Percentiles rank a stretch among this genome's conserved stretches.
Evolutionary conservation across 2,797 vertebrate genomes (phyloP).

Genomic region (Allobates femoralis): DNA sequence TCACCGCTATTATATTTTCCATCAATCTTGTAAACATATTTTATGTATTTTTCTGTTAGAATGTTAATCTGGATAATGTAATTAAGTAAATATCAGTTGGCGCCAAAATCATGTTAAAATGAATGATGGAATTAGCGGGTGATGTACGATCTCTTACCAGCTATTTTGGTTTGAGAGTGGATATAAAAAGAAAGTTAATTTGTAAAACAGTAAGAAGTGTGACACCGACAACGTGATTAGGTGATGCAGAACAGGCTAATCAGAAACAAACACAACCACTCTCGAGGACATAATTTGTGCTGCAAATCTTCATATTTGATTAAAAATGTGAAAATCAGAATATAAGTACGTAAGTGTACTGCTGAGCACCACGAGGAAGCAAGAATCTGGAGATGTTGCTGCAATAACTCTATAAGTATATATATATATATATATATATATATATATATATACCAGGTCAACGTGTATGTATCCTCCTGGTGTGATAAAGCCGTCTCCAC

Average conservation of each 20-base stretch:
- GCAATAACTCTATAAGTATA: too few species aligned
- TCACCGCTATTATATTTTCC: not conserved
- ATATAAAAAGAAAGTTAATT: not conserved
- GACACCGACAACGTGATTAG: constrained; percentile 19
- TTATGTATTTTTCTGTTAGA: not conserved
- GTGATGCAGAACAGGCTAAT: constrained; percentile 43
- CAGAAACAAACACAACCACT: constrained; percentile 22
- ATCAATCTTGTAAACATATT: not conserved
- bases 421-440: too few species aligned
- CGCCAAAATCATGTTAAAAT: not conserved
- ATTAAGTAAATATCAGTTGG: not conserved
- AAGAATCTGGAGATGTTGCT: not conserved
- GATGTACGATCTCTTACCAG: not conserved
- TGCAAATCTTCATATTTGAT: constrained; percentile 40
- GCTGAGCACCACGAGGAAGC: not conserved
- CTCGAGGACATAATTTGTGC: constrained; percentile 30
- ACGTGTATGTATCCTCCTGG: too few species aligned
- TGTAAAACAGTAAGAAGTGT: constrained; percentile 1
- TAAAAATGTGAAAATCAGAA: constrained; percentile 31
- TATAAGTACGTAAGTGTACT: not conserved
- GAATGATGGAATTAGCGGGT: not conserved
- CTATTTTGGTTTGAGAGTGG: too few species aligned
- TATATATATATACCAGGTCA: too few species aligned
- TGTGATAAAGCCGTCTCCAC: too few species aligned
- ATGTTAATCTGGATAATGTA: not conserved